Percentiles rank a stretch among this genome's conserved stretches.
Conservation (phyloP, 2,888 invertebrate species). For the Drosophila dives region DNA sequence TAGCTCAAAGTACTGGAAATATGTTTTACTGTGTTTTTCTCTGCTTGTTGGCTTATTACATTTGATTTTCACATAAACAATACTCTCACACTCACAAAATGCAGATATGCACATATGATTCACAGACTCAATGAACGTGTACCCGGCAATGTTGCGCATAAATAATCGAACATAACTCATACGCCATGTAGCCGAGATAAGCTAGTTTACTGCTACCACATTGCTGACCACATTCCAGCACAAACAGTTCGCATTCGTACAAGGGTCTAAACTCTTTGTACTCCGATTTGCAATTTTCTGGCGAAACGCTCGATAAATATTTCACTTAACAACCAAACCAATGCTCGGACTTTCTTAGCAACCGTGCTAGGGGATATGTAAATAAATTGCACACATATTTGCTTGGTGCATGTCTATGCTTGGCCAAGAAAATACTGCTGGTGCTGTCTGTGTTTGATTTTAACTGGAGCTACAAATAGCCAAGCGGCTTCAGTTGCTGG, state of each 20-base stretch:
- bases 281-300: conserved; percentile 20
- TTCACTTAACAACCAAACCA: conserved; percentile 31
- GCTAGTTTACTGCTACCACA: conserved; percentile 10
- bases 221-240: conserved; percentile 20
- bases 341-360: conserved; percentile 16
- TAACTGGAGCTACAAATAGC: not conserved
- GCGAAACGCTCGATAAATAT: conserved; percentile 30
- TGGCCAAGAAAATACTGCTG: conserved; percentile 11
- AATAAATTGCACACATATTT: conserved; percentile 38
- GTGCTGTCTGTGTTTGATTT: conserved; percentile 15
- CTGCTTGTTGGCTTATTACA: conserved; percentile 20
- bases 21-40: conserved; percentile 45
- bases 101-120: conserved; percentile 4
- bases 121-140: conserved; percentile 13
- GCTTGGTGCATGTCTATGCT: conserved; percentile 11
- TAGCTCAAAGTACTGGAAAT: conserved; percentile 89
- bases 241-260: conserved; percentile 36
- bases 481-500: not conserved
- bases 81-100: conserved; percentile 26
- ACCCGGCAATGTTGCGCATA: conserved; percentile 43
- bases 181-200: conserved; percentile 42
- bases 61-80: conserved; percentile 49
- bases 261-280: not conserved
- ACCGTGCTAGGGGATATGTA: conserved; percentile 20
- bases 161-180: conserved; percentile 68